phyloP scores from a whole-genome alignment of 2,797 vertebrate species.

The Enteromius fasciolatus region DNA sequence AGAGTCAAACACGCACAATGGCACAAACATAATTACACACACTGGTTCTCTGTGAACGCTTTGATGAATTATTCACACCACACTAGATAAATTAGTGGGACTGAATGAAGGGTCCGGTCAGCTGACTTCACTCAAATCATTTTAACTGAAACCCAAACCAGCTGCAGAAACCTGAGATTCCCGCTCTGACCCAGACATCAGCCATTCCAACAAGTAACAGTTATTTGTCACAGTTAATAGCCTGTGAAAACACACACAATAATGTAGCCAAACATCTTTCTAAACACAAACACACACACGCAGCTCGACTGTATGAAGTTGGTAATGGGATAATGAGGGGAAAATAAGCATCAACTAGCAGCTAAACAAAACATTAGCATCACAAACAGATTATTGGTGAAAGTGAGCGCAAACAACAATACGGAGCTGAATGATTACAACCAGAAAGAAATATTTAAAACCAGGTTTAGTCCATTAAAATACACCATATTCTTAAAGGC shows the following conservation, averaged over 20 bases:
- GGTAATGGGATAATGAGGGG: constrained; percentile 32
- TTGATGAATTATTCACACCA: constrained; percentile 58
- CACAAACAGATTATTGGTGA: background rate
- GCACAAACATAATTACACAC: constrained; percentile 42
- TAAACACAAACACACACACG: constrained; percentile 7
- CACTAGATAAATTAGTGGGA: constrained; percentile 55
- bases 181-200: constrained; percentile 55
- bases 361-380: constrained; percentile 37
- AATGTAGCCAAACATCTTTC: constrained; percentile 33
- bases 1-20: constrained; percentile 34
- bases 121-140: constrained; percentile 41
- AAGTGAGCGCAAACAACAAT: background rate
- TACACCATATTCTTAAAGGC: constrained; percentile 39
- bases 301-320: background rate
- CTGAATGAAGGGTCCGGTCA: constrained; percentile 43
- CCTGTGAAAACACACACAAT: constrained; percentile 49
- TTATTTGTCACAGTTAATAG: constrained; percentile 52
- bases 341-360: constrained; percentile 19
- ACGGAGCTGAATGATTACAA: background rate
- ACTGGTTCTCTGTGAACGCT: constrained; percentile 49
- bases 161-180: constrained; percentile 35
- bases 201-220: constrained; percentile 57
- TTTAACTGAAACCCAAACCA: constrained; percentile 46
- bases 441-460: constrained; percentile 16
- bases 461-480: constrained; percentile 33